Percentiles rank a stretch among this genome's conserved stretches.
phyloP scores from a whole-genome alignment of 2,113 vertebrate species.

The Ammospiza nelsoni region DNA sequence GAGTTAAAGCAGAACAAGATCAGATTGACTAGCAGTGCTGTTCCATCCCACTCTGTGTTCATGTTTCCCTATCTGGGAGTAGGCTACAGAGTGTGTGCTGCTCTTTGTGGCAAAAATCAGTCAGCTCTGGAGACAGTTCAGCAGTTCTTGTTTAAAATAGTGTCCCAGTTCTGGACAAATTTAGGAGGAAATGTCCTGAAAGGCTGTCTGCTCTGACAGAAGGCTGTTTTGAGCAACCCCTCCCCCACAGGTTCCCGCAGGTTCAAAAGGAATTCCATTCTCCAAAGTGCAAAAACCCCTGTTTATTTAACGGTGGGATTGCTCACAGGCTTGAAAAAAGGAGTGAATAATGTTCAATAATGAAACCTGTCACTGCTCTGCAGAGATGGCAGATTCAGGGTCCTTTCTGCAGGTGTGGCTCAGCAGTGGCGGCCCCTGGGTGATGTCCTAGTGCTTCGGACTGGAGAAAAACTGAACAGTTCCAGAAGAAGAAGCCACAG shows the following conservation, averaged over 20 bases:
- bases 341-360: not conserved
- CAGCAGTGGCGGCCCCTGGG: fast-evolving
- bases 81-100: not conserved
- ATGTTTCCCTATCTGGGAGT: not conserved
- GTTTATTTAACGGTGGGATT: not conserved
- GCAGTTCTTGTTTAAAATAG: not conserved
- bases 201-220: not conserved
- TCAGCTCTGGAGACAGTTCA: not conserved
- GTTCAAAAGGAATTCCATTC: not conserved
- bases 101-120: not conserved
- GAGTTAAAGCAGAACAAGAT: not conserved
- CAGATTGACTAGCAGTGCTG: not conserved
- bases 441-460: fast-evolving
- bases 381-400: not conserved
- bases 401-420: not conserved
- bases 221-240: not conserved
- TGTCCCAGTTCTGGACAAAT: not conserved
- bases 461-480: not conserved
- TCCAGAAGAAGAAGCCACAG: not conserved
- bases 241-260: not conserved
- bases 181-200: not conserved
- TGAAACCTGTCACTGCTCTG: not conserved
- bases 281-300: not conserved
- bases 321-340: not conserved
- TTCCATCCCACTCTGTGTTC: not conserved